Conservation (phyloP, 2,113 vertebrate species). For the Lampris megalopsis region DNA sequence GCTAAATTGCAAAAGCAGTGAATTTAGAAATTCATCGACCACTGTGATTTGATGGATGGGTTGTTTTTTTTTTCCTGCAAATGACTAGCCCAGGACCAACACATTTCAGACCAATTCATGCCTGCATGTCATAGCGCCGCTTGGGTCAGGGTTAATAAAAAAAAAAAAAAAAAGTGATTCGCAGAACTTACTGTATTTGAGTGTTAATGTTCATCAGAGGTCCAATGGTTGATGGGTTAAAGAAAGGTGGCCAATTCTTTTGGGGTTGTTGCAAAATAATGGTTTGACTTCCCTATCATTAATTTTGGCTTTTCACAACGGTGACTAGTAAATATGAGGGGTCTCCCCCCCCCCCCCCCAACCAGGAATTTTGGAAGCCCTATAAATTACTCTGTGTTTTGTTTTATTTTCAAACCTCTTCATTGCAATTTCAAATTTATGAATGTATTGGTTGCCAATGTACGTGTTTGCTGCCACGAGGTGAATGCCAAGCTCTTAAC, state of each 20-base stretch:
- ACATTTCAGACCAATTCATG: constrained; percentile 27
- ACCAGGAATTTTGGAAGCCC: constrained; percentile 3
- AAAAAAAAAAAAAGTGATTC: neutral
- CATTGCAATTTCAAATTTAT: constrained; percentile 33
- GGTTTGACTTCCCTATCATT: constrained; percentile 1
- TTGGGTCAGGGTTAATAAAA: neutral
- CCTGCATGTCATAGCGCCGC: neutral
- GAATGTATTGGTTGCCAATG: constrained; percentile 64
- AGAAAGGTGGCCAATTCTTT: neutral
- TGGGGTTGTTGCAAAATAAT: constrained; percentile 55
- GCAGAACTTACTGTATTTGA: neutral
- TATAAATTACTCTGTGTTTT: neutral
- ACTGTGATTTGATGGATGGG: neutral
- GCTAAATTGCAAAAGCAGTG: constrained; percentile 11
- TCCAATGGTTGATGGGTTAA: neutral
- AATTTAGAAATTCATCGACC: constrained; percentile 2
- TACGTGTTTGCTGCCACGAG: constrained; percentile 34
- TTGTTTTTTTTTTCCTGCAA: constrained; percentile 1
- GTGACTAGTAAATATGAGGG: too few relatives aligned
- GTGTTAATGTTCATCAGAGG: neutral
- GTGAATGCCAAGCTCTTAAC: constrained; percentile 39
- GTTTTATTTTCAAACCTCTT: constrained; percentile 18
- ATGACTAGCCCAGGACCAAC: neutral
- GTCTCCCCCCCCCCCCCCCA: too few relatives aligned
- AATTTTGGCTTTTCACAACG: neutral